These are phyloP conservation scores for Monopis laevigella DNA, from an alignment of 2,888 invertebrate genomes.

Conservation along the genomic window DNA sequence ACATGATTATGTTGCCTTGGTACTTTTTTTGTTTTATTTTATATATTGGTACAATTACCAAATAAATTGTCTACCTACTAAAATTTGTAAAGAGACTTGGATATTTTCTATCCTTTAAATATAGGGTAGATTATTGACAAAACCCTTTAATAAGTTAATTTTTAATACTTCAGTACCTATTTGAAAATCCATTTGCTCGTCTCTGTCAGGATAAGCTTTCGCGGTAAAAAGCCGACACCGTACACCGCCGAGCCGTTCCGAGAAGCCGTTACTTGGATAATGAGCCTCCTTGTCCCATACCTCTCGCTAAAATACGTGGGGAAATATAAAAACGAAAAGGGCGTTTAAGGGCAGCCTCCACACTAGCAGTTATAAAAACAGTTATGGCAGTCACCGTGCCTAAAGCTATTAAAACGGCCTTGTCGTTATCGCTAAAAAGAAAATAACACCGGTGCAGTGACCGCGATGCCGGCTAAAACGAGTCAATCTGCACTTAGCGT, in stretches of 20 bases:
- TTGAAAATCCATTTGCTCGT: too few species aligned
- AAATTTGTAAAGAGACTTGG: too few species aligned
- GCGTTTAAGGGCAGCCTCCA: conserved; percentile 14
- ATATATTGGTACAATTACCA: too few species aligned
- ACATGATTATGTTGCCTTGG: too few species aligned
- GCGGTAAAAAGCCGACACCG: conserved; percentile 3
- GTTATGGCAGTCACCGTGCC: conserved; percentile 35
- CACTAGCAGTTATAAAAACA: conserved; percentile 5
- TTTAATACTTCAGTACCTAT: too few species aligned
- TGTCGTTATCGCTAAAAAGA: conserved; percentile 44
- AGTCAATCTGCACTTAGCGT: conserved; percentile 30
- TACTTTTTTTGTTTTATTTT: too few species aligned
- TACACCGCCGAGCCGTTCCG: conserved; percentile 10
- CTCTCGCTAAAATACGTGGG: conserved; percentile 14
- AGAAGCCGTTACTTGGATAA: conserved; percentile 31
- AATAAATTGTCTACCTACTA: too few species aligned
- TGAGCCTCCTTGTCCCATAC: conserved; percentile 23
- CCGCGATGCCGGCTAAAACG: conserved; percentile 24
- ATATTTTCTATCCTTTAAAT: too few species aligned
- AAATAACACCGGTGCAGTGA: conserved; percentile 16
- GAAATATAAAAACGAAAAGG: conserved; percentile 26
- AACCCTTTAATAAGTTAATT: too few species aligned
- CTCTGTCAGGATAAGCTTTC: too few species aligned
- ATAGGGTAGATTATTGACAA: too few species aligned
- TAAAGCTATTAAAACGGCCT: conserved; percentile 55